phyloP scores from a whole-genome alignment of 1,140 invertebrate species.

The Neuroterus valhalla region DNA sequence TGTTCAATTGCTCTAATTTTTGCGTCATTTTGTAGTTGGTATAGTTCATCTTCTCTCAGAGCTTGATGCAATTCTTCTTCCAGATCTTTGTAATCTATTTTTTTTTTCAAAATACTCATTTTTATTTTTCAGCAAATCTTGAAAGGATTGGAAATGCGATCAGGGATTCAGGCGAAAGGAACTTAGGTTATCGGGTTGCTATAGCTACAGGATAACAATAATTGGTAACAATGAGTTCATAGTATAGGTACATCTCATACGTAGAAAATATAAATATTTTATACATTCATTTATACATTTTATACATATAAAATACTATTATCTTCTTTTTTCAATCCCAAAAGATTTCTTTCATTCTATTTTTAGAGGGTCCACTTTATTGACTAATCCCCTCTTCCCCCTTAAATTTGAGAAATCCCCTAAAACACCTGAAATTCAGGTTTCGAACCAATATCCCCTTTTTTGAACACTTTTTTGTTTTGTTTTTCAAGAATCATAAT shows the following conservation, averaged over 20 bases:
- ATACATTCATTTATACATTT: too few species aligned
- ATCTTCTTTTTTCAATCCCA: too few species aligned
- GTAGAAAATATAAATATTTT: not conserved
- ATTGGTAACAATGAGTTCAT: not conserved
- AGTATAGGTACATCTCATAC: not conserved
- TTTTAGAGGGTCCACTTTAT: too few species aligned
- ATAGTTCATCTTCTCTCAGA: constrained; percentile 73
- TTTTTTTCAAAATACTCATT: constrained; percentile 58
- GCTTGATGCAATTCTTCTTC: constrained; percentile 69
- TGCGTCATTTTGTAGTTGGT: constrained; percentile 78
- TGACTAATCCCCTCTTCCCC: too few species aligned
- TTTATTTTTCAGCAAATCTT: constrained; percentile 8
- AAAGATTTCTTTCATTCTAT: too few species aligned
- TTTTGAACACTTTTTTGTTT: too few species aligned
- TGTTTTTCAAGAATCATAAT: too few species aligned
- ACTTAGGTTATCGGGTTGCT: not conserved
- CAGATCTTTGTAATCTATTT: constrained; percentile 65
- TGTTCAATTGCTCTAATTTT: constrained; percentile 78
- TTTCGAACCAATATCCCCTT: too few species aligned
- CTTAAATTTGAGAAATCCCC: too few species aligned
- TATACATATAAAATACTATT: too few species aligned
- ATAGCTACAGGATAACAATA: constrained; percentile 9
- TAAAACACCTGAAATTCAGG: too few species aligned
- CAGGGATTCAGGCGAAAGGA: not conserved
- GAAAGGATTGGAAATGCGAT: not conserved